These are phyloP conservation scores for Gymnoscopelus braueri DNA, from an alignment of 2,797 vertebrate genomes.

Conservation along the genomic window DNA sequence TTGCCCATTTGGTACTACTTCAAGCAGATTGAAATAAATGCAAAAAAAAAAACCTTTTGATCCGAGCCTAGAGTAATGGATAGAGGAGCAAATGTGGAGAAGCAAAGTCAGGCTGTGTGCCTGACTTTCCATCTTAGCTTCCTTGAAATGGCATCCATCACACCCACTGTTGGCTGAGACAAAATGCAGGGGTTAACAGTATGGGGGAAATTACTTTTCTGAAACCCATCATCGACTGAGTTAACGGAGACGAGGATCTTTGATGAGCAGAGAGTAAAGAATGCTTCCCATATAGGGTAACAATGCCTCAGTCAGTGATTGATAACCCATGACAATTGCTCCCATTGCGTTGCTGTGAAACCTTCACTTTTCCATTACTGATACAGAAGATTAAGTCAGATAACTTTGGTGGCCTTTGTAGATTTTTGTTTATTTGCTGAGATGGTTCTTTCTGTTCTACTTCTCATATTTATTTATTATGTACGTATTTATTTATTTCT, in stretches of 20 bases:
- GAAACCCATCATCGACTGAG: conserved; percentile 76
- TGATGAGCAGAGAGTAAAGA: conserved; percentile 69
- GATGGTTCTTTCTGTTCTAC: conserved; percentile 3
- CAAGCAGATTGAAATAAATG: conserved; percentile 17
- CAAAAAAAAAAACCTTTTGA: conserved; percentile 9
- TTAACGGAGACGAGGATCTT: conserved; percentile 72
- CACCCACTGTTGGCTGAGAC: conserved; percentile 52
- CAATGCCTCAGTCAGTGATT: conserved; percentile 60
- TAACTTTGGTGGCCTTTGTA: conserved; percentile 63
- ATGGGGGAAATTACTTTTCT: conserved; percentile 70
- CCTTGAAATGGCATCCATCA: conserved; percentile 55
- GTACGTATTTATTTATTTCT: neutral
- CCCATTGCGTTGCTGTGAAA: conserved; percentile 41
- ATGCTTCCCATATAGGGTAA: conserved; percentile 63
- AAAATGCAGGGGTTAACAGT: conserved; percentile 52
- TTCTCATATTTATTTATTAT: neutral
- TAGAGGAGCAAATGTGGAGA: conserved; percentile 26
- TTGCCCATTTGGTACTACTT: neutral
- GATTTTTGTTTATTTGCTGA: conserved; percentile 23
- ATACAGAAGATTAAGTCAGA: conserved; percentile 70
- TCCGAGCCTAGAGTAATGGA: neutral
- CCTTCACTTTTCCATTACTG: conserved; percentile 65
- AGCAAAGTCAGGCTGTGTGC: conserved; percentile 2
- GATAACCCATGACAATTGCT: conserved; percentile 66
- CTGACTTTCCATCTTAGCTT: conserved; percentile 25